Evolutionary conservation across 1,140 invertebrate genomes (phyloP).

Genomic region (Bradysia coprophila): DNA sequence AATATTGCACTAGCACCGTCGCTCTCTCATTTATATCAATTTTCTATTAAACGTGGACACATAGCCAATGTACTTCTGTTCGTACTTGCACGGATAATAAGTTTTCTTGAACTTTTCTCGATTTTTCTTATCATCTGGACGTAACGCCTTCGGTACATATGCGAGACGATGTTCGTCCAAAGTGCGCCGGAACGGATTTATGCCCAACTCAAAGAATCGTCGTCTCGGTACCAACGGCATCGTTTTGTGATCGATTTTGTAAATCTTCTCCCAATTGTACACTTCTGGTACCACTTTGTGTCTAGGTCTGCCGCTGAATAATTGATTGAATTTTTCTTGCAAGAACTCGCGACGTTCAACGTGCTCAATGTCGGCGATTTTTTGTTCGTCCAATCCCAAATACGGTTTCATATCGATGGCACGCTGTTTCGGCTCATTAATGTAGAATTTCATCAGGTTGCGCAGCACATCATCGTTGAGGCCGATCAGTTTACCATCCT

Average conservation of each 20-base stretch:
- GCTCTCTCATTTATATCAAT: too few species aligned
- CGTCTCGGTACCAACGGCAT: slow-evolving; percentile 41
- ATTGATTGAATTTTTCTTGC: slow-evolving; percentile 43
- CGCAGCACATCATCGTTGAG: slow-evolving; percentile 68
- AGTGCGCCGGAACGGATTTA: slow-evolving; percentile 33
- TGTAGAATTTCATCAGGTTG: slow-evolving; percentile 53
- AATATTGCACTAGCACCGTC: too few species aligned
- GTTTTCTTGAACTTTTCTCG: slow-evolving; percentile 35
- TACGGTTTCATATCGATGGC: slow-evolving; percentile 53
- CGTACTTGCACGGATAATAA: too few species aligned
- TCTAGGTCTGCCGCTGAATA: slow-evolving; percentile 41
- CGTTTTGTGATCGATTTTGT: slow-evolving; percentile 46
- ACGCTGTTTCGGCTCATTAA: slow-evolving; percentile 41
- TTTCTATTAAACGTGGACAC: too few species aligned
- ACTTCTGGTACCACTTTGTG: slow-evolving; percentile 40
- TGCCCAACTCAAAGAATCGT: slow-evolving; percentile 41
- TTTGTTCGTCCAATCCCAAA: slow-evolving; percentile 33
- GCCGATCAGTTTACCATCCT: slow-evolving; percentile 44
- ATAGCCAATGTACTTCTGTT: too few species aligned
- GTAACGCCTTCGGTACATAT: slow-evolving; percentile 43
- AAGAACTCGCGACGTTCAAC: slow-evolving; percentile 44
- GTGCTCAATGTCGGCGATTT: slow-evolving; percentile 46
- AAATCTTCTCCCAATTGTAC: slow-evolving; percentile 59
- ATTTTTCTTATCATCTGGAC: slow-evolving; percentile 32
- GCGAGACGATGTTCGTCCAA: slow-evolving; percentile 40